Evolutionary conservation across 2,888 invertebrate species (phyloP).

Genomic region (Ornithoptera alexandrae): DNA sequence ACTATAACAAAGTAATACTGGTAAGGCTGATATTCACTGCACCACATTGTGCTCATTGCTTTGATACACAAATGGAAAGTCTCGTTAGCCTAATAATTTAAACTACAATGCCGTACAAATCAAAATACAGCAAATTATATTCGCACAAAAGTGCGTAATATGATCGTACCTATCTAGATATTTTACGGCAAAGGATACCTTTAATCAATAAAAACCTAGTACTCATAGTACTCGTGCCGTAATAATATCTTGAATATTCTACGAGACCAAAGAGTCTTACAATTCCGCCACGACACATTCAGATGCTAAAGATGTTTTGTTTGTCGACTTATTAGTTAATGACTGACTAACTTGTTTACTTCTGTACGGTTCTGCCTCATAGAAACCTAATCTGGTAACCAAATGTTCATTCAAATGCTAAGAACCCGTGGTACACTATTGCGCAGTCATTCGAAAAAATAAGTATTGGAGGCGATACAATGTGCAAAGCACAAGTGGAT

Average conservation of each 20-base stretch:
- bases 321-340: slow-evolving; percentile 51
- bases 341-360: slow-evolving; percentile 62
- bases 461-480: slow-evolving; percentile 62
- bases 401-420: slow-evolving; percentile 77
- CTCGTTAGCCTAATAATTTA: too few relatives aligned
- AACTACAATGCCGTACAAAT: too few relatives aligned
- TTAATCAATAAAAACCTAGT: too few relatives aligned
- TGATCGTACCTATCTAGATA: too few relatives aligned
- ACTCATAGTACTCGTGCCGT: not conserved
- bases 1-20: too few relatives aligned
- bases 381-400: slow-evolving; percentile 77
- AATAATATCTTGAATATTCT: slow-evolving; percentile 14
- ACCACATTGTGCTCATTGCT: too few relatives aligned
- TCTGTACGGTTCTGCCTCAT: slow-evolving; percentile 59
- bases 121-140: too few relatives aligned
- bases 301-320: slow-evolving; percentile 48
- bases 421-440: slow-evolving; percentile 52
- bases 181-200: too few relatives aligned
- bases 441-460: slow-evolving; percentile 63
- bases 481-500: slow-evolving; percentile 73
- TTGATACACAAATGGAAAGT: too few relatives aligned
- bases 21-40: too few relatives aligned
- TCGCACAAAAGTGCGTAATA: too few relatives aligned
- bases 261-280: slow-evolving; percentile 13
- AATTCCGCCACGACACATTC: slow-evolving; percentile 36